Evolutionary conservation across 92 coral and sea anemone species (phyloP), one percentile per base, ranked within the genome.

Genomic region (Epizoanthus stellaris): DNA sequence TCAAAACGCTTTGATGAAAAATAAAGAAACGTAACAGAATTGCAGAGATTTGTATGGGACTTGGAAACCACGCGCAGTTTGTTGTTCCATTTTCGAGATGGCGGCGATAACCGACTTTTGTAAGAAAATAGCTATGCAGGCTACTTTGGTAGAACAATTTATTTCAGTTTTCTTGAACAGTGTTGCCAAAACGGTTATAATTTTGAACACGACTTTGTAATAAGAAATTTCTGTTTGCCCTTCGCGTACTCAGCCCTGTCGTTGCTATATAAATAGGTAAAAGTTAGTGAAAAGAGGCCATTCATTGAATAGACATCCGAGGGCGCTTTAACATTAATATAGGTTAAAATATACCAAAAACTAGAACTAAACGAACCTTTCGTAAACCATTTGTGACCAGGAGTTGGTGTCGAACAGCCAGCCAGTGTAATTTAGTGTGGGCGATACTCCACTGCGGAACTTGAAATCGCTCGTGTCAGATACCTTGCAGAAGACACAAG

Each of bases 361-460:
- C 36, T 4, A 52, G 40, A 16, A n/a, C 59, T 36, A 14, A 11
- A 57, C 85, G 2, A 67, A 96, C 99, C 99, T 94, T 75, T 96
- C 98, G 86, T 96, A 96, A 38, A 96, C 99, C 90, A 96, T 89
- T 89, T 96, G 98, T 52, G 98, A 96, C 99, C 99, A 96, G 54
- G 99, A 96, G 62, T 96, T 96, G 0, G 99, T 96, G 81, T 96
- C 99, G 67, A 96, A 96, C 86, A 96, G 77, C 99, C 99, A 96
- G 42, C 99, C 99, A 1, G 99, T 96, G 92, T 96, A 96, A 85
- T 96, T 96, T 5, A 96, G 87, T 10, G 98, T 93, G 42, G 99
- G 99, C 56, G 99, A 96, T 16, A 96, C 96, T 62, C 99, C 99
- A 58, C 99, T 95, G 2, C 94, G 98, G 72, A 92, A 96, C 82